Base-by-base conservation (phyloP, 2,888 invertebrate genomes). In the Luperina testacea region DNA sequence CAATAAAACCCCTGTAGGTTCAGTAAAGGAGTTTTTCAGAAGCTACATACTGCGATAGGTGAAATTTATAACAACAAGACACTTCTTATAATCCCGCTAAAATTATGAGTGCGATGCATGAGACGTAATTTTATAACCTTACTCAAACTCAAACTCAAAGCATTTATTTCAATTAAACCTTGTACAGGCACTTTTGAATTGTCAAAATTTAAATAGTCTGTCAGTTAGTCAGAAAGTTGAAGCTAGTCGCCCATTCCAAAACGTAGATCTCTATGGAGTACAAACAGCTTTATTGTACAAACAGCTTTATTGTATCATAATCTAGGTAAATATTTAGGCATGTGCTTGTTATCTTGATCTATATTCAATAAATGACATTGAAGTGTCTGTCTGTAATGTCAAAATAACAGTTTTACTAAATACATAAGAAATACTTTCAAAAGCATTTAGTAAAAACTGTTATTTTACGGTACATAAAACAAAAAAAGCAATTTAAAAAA, bases 41-140 rank as follows among this genome's bases (percentile, higher is more conserved):
- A 13, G 8, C 11, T 17, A 13, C 24, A 5, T n/a, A 45, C 2
- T 57, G 32, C 9, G 17, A 45, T 27, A 13, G 11, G 11, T 15
- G 20, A 5, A 5, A 38, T 79, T 78, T 53, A 32, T 78, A 32
- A 6, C 64, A 45, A 51, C 48, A 77, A 57, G 13, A 38, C 32
- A 32, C 53, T 59, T 59, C 45, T 27, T 61, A 24, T 70, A 42
- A 74, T 59, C 59, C 32, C 17, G 27, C 59, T 68, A 57, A 61
- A n/a, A 65, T 38, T n/a, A 42, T 63, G 6, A 57, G 8, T 69
- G 24, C 27, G 15, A 45, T 38, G 4, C 17, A 51, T 17, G 15
- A 59, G 42, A 71, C 67, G 70, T 6, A 53, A 45, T 70, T 83
- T 71, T 72, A 72, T 59, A 32, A 59, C 51, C 69, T 63, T 11